Conservation (phyloP, 1,140 invertebrate species). For the Drosophila aff. region DNA sequence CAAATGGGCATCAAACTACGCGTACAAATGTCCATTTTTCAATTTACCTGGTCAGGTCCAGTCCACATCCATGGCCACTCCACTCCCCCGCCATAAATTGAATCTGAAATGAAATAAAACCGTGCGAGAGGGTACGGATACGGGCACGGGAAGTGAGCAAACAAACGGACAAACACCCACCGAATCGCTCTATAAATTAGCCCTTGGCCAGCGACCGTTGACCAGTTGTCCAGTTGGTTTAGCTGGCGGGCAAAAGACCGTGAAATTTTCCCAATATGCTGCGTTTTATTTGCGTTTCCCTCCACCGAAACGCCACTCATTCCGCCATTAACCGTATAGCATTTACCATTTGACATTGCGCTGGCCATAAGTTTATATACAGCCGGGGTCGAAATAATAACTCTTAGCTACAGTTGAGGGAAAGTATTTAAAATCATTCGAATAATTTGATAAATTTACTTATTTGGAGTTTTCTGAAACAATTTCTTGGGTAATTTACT, state of each 20-base stretch:
- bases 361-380: constrained; percentile 27
- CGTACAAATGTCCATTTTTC: constrained; percentile 75
- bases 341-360: constrained; percentile 49
- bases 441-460: not conserved
- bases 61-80: not conserved
- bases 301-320: constrained; percentile 19
- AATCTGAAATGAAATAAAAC: constrained; percentile 58
- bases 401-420: not conserved
- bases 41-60: constrained; percentile 67
- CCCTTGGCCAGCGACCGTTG: constrained; percentile 65
- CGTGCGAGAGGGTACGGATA: constrained; percentile 4
- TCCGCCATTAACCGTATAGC: constrained; percentile 22
- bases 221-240: constrained; percentile 54
- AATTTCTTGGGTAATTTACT: not conserved
- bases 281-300: constrained; percentile 56
- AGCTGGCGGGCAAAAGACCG: constrained; percentile 72
- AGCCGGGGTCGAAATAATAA: not conserved
- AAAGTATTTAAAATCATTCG: not conserved
- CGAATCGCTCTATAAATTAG: constrained; percentile 79
- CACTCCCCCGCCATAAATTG: constrained; percentile 58
- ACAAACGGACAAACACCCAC: constrained; percentile 68
- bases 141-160: constrained; percentile 30
- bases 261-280: constrained; percentile 83
- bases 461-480: not conserved
- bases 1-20: constrained; percentile 70